Percentiles rank a stretch among this genome's conserved stretches.
phyloP scores from a whole-genome alignment of 2,888 invertebrate genomes.

The Trichopria drosophilae region DNA sequence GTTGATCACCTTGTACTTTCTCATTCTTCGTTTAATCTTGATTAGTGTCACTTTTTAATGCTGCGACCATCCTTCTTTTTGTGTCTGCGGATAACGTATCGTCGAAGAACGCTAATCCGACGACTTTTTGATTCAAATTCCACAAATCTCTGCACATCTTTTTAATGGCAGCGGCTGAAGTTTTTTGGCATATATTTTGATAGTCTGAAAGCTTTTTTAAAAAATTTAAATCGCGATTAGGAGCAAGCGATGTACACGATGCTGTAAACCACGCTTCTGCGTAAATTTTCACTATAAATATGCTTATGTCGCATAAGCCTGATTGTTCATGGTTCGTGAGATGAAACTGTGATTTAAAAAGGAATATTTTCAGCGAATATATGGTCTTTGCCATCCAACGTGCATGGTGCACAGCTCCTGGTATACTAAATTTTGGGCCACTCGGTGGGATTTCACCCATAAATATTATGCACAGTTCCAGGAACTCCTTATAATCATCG shows the following conservation, averaged over 20 bases:
- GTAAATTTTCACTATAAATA: slow-evolving; percentile 13
- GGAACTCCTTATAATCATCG: slow-evolving; percentile 8
- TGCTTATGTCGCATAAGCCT: slow-evolving; percentile 9
- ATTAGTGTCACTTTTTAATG: no score
- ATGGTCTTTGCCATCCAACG: slow-evolving; percentile 14
- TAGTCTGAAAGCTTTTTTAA: no score
- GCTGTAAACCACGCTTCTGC: slow-evolving; percentile 17
- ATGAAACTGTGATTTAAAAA: slow-evolving; percentile 16
- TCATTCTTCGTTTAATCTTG: no score
- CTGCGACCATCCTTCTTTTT: no score
- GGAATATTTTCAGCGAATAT: slow-evolving; percentile 20
- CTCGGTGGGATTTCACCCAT: slow-evolving; percentile 2
- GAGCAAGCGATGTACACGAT: slow-evolving; percentile 5
- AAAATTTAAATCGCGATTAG: slow-evolving; percentile 15
- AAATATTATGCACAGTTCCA: slow-evolving; percentile 9
- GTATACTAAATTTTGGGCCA: slow-evolving; percentile 6
- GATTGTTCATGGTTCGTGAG: slow-evolving; percentile 2
- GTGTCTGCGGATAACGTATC: no score
- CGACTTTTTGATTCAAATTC: no score
- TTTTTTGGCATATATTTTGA: no score
- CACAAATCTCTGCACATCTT: no score
- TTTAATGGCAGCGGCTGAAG: no score
- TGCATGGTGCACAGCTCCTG: slow-evolving; percentile 21
- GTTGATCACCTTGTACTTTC: no score
- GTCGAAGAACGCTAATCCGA: no score